phyloP scores from a whole-genome alignment of 2,113 vertebrate species.

The Colossoma macropomum region DNA sequence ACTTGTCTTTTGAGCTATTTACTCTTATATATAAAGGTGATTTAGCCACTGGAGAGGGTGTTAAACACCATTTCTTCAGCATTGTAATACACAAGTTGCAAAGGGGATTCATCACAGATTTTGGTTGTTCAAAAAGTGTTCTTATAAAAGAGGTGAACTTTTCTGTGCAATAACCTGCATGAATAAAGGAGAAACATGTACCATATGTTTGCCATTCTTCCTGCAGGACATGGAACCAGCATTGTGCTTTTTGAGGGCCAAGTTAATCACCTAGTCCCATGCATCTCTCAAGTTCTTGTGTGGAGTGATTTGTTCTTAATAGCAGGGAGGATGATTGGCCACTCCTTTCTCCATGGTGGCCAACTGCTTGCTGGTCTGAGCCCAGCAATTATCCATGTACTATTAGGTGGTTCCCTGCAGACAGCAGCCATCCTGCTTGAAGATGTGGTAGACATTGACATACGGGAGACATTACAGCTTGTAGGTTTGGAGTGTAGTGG shows the following conservation, averaged over 20 bases:
- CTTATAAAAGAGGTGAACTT: not conserved
- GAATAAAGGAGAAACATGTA: not conserved
- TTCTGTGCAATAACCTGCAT: not conserved
- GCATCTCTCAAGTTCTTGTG: slow-evolving; percentile 24
- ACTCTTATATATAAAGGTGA: not conserved
- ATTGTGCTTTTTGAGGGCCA: slow-evolving; percentile 39
- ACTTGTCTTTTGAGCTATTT: no score
- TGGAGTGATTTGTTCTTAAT: slow-evolving; percentile 40
- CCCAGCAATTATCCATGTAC: slow-evolving; percentile 28
- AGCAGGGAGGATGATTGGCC: slow-evolving; percentile 47
- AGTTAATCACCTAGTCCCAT: slow-evolving; percentile 34
- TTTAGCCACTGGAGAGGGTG: not conserved
- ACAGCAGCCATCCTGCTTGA: slow-evolving; percentile 19
- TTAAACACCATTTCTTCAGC: slow-evolving; percentile 4
- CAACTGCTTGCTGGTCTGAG: slow-evolving; percentile 29
- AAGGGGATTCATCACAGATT: no score
- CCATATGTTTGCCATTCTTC: not conserved
- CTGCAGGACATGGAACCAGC: not conserved
- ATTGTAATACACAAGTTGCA: slow-evolving; percentile 8
- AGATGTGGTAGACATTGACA: slow-evolving; percentile 32
- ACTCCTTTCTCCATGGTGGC: slow-evolving; percentile 37
- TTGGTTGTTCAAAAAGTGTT: not conserved
- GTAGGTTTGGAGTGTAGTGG: slow-evolving; percentile 20
- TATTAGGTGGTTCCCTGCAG: no score
- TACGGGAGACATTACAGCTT: slow-evolving; percentile 35